Evolutionary conservation across 1,140 invertebrate species (phyloP).

Genomic region (Caenorhabditis brenneri): DNA sequence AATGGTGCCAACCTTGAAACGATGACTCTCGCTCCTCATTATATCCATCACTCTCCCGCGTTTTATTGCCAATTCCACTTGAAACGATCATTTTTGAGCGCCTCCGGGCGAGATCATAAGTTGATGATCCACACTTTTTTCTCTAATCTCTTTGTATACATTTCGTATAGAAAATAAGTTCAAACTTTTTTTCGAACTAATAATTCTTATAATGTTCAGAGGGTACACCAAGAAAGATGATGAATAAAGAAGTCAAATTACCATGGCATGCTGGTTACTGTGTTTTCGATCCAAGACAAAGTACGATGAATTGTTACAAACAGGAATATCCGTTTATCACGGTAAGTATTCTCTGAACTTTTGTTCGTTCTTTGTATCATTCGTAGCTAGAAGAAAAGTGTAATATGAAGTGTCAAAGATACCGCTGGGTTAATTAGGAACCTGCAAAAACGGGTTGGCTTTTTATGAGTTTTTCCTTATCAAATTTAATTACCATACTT

Average conservation of each 20-base stretch:
- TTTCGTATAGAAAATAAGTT: not conserved
- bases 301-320: constrained; percentile 18
- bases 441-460: not conserved
- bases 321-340: constrained; percentile 22
- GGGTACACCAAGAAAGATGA: constrained; percentile 19
- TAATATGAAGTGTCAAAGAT: not conserved
- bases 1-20: constrained; percentile 28
- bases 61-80: constrained; percentile 31
- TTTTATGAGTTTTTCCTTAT: not conserved
- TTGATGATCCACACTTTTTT: constrained; percentile 6
- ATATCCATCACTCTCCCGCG: not conserved
- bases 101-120: constrained; percentile 10
- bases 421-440: not conserved
- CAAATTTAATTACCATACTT: not conserved
- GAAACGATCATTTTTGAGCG: constrained; percentile 29
- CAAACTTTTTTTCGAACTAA: not conserved
- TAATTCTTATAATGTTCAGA: not conserved
- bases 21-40: constrained; percentile 19
- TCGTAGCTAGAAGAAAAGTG: not conserved
- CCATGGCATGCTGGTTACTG: constrained; percentile 23
- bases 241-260: constrained; percentile 32
- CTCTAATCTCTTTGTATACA: not conserved
- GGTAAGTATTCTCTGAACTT: constrained; percentile 1
- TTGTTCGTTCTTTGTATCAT: not conserved
- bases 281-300: constrained; percentile 28